Evolutionary conservation across 2,797 vertebrate species (phyloP).

Genomic region (Siniperca undulata): DNA sequence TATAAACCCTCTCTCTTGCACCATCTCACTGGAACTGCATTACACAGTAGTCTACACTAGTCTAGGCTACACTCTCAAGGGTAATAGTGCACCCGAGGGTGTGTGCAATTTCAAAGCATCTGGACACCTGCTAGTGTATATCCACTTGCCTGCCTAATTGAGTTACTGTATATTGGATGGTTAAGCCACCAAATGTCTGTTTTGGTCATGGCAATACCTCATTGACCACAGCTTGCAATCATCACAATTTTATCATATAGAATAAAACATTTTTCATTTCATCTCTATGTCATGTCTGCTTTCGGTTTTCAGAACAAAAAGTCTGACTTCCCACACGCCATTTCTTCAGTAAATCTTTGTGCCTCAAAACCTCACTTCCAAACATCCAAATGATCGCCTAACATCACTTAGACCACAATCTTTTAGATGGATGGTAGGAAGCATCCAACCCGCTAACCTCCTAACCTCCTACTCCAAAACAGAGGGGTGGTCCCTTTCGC

Average conservation of each 20-base stretch:
- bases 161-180: not conserved
- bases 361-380: constrained; percentile 41
- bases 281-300: constrained; percentile 15
- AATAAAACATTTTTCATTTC: constrained; percentile 6
- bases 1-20: constrained; percentile 35
- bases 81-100: constrained; percentile 12
- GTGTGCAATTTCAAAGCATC: constrained; percentile 8
- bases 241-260: constrained; percentile 23
- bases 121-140: constrained; percentile 10
- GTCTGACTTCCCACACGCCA: not conserved
- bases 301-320: constrained; percentile 33
- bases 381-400: constrained; percentile 36
- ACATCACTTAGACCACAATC: constrained; percentile 40
- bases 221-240: constrained; percentile 14
- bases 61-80: not conserved
- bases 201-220: not conserved
- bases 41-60: constrained; percentile 11
- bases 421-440: constrained; percentile 52
- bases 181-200: constrained; percentile 13
- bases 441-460: constrained; percentile 45
- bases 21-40: constrained; percentile 14
- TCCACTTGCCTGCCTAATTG: constrained; percentile 10
- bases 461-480: constrained; percentile 34
- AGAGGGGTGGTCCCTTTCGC: constrained; percentile 45
- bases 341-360: constrained; percentile 31